phyloP scores from a whole-genome alignment of 2,113 vertebrate genomes.

The Ginglymostoma cirratum region DNA sequence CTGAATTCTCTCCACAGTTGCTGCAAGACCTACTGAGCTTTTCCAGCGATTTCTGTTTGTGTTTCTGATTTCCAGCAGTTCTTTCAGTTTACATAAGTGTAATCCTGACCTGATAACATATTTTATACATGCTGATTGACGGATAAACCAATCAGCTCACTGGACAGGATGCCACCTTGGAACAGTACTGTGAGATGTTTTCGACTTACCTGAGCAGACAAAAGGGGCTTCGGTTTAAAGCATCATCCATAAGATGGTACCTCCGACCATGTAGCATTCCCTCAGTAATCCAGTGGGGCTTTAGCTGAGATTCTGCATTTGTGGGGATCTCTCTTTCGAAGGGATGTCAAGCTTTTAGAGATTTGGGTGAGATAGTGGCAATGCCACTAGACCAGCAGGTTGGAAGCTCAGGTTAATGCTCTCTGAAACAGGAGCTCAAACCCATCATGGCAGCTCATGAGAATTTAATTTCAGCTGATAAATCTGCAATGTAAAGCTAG shows the following conservation, averaged over 20 bases:
- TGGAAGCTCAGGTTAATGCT: no score
- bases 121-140: neutral
- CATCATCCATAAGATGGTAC: neutral
- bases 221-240: neutral
- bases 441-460: no score
- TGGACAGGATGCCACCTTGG: neutral
- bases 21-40: no score
- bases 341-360: neutral
- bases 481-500: no score
- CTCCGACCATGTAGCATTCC: neutral
- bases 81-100: no score
- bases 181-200: neutral
- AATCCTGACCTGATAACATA: neutral
- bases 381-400: no score
- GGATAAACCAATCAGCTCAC: neutral
- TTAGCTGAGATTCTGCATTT: neutral
- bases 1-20: no score
- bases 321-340: neutral
- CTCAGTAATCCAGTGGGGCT: neutral
- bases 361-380: no score
- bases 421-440: no score
- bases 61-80: no score
- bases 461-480: no score
- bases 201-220: neutral
- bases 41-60: no score